Evolutionary conservation across 2,888 invertebrate species (phyloP).

Genomic region (Rhynchonema sp.): DNA sequence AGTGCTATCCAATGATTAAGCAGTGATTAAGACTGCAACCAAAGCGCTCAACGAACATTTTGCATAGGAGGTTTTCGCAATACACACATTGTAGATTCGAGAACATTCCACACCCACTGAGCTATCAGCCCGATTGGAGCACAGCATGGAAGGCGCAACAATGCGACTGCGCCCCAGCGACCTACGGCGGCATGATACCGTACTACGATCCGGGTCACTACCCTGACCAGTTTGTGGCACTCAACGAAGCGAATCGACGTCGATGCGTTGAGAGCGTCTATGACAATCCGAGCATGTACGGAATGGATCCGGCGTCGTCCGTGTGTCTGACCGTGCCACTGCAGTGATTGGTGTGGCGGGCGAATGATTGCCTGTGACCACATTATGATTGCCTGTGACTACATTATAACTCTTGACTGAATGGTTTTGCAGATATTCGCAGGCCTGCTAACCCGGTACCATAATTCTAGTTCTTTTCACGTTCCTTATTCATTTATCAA

Average conservation of each 20-base stretch:
- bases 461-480: too few species aligned
- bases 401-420: too few species aligned
- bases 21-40: not conserved
- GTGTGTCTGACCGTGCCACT: slow-evolving; percentile 22
- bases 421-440: too few species aligned
- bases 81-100: not conserved
- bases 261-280: slow-evolving; percentile 20
- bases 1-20: not conserved
- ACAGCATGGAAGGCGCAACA: slow-evolving; percentile 9
- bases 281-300: slow-evolving; percentile 16
- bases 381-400: too few species aligned
- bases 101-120: slow-evolving; percentile 3
- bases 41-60: too few species aligned
- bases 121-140: slow-evolving; percentile 11
- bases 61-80: too few species aligned
- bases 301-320: slow-evolving; percentile 15
- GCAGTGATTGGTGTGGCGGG: too few species aligned
- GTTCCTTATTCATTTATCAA: too few species aligned
- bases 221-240: slow-evolving; percentile 14
- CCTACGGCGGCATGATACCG: slow-evolving; percentile 9
- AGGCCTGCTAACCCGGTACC: too few species aligned
- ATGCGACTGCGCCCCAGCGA: slow-evolving; percentile 10
- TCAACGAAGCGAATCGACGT: slow-evolving; percentile 14
- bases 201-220: slow-evolving; percentile 20
- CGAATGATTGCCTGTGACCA: too few species aligned